These are phyloP conservation scores for Diabrotica virgifera DNA, from an alignment of 1,140 invertebrate species.

Conservation along the genomic window DNA sequence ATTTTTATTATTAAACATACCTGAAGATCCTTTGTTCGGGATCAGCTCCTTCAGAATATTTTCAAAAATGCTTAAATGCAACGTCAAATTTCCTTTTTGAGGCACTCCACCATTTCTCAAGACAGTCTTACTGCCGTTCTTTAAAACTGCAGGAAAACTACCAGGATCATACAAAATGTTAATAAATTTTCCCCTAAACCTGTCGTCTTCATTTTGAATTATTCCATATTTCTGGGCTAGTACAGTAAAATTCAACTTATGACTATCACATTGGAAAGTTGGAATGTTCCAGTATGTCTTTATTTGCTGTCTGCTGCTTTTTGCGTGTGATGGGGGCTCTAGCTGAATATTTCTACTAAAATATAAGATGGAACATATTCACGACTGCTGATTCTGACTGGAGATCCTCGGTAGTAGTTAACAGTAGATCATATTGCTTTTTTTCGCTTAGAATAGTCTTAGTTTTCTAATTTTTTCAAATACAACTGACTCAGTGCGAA, in stretches of 20 bases:
- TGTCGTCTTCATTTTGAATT: constrained; percentile 62
- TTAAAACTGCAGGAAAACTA: constrained; percentile 66
- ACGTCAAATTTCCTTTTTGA: constrained; percentile 64
- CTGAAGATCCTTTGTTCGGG: constrained; percentile 57
- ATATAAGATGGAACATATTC: background rate
- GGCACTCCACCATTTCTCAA: constrained; percentile 74
- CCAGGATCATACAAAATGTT: constrained; percentile 73
- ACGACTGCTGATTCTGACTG: too few species aligned
- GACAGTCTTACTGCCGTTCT: constrained; percentile 49
- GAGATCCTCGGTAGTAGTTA: too few species aligned
- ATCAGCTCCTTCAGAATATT: constrained; percentile 57
- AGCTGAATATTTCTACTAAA: background rate
- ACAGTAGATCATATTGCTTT: too few species aligned
- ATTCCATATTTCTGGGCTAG: constrained; percentile 63
- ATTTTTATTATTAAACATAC: constrained; percentile 50
- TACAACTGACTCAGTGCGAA: too few species aligned
- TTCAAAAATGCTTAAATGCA: constrained; percentile 59
- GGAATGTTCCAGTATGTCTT: constrained; percentile 77
- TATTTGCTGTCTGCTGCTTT: background rate
- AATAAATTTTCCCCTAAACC: constrained; percentile 63
- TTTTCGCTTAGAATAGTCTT: too few species aligned
- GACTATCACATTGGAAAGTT: constrained; percentile 64
- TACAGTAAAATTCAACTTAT: constrained; percentile 63
- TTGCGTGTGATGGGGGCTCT: background rate
- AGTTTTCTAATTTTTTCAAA: too few species aligned